Base-by-base conservation (phyloP, 2,888 invertebrate genomes). In the Polyommatus icarus region DNA sequence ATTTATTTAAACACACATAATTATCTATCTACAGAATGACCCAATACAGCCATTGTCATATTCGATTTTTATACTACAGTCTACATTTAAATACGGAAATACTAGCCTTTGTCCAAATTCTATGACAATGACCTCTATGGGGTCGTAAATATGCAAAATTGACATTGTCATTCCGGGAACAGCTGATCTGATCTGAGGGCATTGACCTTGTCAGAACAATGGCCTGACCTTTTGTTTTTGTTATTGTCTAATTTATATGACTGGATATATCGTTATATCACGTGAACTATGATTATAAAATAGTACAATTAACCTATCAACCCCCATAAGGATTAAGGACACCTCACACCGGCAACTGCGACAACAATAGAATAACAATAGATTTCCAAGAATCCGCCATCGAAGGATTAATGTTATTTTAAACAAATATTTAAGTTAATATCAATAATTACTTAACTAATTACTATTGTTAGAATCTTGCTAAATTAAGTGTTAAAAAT, bases 191-290 rank as follows among this genome's bases (percentile, higher is more conserved):
- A 72, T 40, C 12, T 40, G 79, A 84, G 90, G 89, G 83, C 90
- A 87, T 88, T 90, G 91, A 92, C 92, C 91, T 92, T 93, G 92
- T 84, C 83, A 83, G 78, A 84, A 90, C 91, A 91, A 91, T 90
- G 85, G 89, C 84, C 82, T 84, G 84, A 84, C 85, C 86, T 84
- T 81, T 67, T 29, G 12, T 29, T 67, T 61, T 29, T 61, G 32
- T 29, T 32, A 24, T 29, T 24, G n/a, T 36, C n/a, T 18, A 36
- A 71, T n/a, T 71, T 36, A 7, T 71, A n/a, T 32, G 12, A 71
- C 29, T 20, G 29, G 12, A 18, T 18, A 5, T 61, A 24, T 61
- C 24, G 3, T 24, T 3, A 10, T 24, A 12, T 24, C 24, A 24
- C 8, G 20, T 59, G 59, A 20, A 24, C 5, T 20, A 59, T 20